Percentiles rank a stretch among this genome's conserved stretches.
Evolutionary conservation across 2,888 invertebrate genomes (phyloP).

Genomic region (Pomacea canaliculata): DNA sequence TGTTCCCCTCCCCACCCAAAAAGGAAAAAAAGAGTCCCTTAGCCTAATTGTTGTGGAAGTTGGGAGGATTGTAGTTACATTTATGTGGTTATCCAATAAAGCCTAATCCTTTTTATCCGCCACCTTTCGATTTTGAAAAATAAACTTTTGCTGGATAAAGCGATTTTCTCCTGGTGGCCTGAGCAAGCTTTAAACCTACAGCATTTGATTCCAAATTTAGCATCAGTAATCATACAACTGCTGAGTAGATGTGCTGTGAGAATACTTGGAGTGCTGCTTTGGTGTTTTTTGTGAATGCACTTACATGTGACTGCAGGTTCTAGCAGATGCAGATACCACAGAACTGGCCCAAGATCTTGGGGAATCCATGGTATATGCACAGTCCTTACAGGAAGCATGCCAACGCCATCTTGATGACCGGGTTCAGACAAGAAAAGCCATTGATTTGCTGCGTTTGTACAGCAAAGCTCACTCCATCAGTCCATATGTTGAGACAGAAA

Average conservation of each 20-base stretch:
- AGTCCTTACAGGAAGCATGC: conserved; percentile 58
- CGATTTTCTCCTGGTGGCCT: too few relatives aligned
- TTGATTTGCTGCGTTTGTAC: conserved; percentile 56
- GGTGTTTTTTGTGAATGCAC: neutral
- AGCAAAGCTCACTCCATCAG: conserved; percentile 52
- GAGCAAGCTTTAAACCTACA: too few relatives aligned
- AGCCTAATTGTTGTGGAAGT: too few relatives aligned
- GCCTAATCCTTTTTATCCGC: too few relatives aligned
- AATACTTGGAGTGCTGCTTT: neutral
- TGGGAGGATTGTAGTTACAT: too few relatives aligned
- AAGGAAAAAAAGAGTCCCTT: too few relatives aligned
- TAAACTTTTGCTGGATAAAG: too few relatives aligned
- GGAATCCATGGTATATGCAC: conserved; percentile 50
- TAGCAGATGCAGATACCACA: conserved; percentile 41
- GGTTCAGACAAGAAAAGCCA: conserved; percentile 49
- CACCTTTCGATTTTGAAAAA: too few relatives aligned
- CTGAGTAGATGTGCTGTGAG: neutral
- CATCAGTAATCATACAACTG: neutral
- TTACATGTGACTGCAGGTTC: conserved; percentile 40
- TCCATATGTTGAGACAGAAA: conserved; percentile 45
- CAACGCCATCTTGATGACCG: conserved; percentile 60
- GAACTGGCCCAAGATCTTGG: conserved; percentile 49
- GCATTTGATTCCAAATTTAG: neutral
- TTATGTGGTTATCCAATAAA: too few relatives aligned
- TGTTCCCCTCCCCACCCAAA: too few relatives aligned